Percentiles rank a stretch among this genome's conserved stretches.
Evolutionary conservation across 2,797 vertebrate genomes (phyloP).

Genomic region (Remorina albescens): DNA sequence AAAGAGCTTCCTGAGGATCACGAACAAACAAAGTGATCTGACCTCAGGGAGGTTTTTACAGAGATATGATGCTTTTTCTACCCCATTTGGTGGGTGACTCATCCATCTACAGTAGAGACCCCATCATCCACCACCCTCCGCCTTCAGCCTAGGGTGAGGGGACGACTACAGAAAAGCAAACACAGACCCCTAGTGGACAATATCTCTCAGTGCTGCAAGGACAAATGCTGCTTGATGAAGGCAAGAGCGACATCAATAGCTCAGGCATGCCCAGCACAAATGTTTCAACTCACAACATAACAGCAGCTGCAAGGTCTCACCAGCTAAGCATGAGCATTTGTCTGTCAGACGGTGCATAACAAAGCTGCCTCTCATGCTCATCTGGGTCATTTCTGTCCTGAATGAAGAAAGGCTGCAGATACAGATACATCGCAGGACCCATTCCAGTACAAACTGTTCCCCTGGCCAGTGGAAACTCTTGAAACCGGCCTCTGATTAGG

Average conservation of each 20-base stretch:
- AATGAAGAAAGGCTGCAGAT: not conserved
- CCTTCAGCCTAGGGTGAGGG: not conserved
- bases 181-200: conserved; percentile 72
- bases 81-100: conserved; percentile 68
- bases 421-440: not conserved
- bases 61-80: conserved; percentile 54
- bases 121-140: conserved; percentile 1
- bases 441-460: conserved; percentile 30
- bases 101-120: conserved; percentile 52
- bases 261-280: not conserved
- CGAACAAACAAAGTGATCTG: conserved; percentile 18
- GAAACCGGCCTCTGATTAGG: conserved; percentile 46
- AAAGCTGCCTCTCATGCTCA: not conserved
- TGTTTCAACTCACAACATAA: not conserved
- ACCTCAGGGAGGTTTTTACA: conserved; percentile 39
- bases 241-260: not conserved
- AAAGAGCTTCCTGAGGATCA: conserved; percentile 23
- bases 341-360: not conserved
- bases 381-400: not conserved
- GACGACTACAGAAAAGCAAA: conserved; percentile 35
- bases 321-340: not conserved
- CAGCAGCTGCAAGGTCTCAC: not conserved
- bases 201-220: conserved; percentile 30
- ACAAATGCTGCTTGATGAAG: not conserved
- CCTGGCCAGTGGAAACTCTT: conserved; percentile 54